Percentiles rank a stretch among this genome's conserved stretches.
Conservation (phyloP, 2,797 vertebrate genomes). For the Protosalanx chinensis region DNA sequence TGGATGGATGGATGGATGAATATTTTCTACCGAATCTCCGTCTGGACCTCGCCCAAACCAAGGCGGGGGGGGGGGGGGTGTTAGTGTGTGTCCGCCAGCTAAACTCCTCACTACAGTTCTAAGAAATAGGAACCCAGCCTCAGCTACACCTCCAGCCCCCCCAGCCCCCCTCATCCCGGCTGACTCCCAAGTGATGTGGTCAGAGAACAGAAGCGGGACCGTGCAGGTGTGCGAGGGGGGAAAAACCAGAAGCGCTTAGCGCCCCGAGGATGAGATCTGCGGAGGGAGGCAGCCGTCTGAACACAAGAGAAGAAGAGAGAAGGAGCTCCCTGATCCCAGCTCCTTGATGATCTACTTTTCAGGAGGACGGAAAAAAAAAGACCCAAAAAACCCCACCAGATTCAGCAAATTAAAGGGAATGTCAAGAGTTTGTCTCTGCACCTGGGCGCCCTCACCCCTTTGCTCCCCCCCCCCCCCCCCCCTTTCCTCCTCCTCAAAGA, state of each 20-base stretch:
- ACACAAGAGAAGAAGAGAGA: slow-evolving; percentile 22
- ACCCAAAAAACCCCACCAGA: background rate
- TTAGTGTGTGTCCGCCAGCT: slow-evolving; percentile 14
- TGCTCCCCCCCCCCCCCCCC: background rate
- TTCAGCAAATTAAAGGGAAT: slow-evolving; percentile 41
- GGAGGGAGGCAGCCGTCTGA: slow-evolving; percentile 27
- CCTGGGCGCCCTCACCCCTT: slow-evolving; percentile 14
- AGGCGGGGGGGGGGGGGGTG: slow-evolving; percentile 1
- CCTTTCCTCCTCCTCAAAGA: slow-evolving; percentile 7
- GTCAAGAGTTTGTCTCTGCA: slow-evolving; percentile 2
- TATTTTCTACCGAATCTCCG: background rate
- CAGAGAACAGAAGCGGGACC: slow-evolving; percentile 35
- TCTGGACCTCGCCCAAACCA: background rate
- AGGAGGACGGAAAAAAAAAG: slow-evolving; percentile 3
- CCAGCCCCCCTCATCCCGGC: slow-evolving; percentile 3
- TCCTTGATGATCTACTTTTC: background rate
- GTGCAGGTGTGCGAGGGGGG: slow-evolving; percentile 23
- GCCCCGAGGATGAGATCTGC: slow-evolving; percentile 2
- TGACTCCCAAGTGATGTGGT: slow-evolving; percentile 50
- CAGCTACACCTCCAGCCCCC: background rate
- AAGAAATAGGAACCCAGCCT: slow-evolving; percentile 41
- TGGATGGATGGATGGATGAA: too few relatives aligned
- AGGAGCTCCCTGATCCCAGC: slow-evolving; percentile 37
- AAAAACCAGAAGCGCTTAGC: background rate
- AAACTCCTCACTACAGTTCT: slow-evolving; percentile 25